Evolutionary conservation across 2,113 vertebrate genomes (phyloP).

Genomic region (Odocoileus virginianus): DNA sequence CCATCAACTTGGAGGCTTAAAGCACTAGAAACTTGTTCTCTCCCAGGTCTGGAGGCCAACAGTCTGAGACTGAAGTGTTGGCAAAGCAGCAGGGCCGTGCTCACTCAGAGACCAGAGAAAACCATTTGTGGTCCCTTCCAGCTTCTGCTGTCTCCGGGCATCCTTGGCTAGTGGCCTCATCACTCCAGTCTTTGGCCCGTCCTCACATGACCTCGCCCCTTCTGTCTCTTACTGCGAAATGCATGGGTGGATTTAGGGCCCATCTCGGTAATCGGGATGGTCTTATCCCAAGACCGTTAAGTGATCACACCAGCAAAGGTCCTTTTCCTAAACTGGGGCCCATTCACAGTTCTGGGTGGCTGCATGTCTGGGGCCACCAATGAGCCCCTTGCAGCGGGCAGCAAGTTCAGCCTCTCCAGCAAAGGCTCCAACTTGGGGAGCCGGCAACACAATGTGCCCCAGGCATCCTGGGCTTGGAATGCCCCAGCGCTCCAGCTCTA

Average conservation of each 20-base stretch:
- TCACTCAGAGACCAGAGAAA: not conserved
- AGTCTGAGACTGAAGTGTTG: not conserved
- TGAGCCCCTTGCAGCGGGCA: not conserved
- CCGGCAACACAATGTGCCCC: fast-evolving
- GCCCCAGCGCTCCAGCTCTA: not conserved
- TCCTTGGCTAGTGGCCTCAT: not conserved
- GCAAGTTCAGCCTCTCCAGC: not conserved
- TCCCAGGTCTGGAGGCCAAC: not conserved
- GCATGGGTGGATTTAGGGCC: fast-evolving
- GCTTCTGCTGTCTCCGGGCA: not conserved
- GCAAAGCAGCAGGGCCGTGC: not conserved
- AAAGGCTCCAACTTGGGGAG: not conserved
- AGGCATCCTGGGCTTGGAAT: not conserved
- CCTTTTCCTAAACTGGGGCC: not conserved
- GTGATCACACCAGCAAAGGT: not conserved
- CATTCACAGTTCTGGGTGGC: too few relatives aligned
- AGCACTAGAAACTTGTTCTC: not conserved
- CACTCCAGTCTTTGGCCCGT: not conserved
- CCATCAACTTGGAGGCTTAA: not conserved
- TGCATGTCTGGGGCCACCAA: not conserved
- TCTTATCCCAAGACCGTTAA: fast-evolving
- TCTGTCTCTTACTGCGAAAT: fast-evolving
- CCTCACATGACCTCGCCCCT: fast-evolving
- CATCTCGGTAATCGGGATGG: fast-evolving
- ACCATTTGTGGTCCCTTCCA: not conserved